Conservation (phyloP, 2,797 vertebrate species). For the Acanthurus lineatus region DNA sequence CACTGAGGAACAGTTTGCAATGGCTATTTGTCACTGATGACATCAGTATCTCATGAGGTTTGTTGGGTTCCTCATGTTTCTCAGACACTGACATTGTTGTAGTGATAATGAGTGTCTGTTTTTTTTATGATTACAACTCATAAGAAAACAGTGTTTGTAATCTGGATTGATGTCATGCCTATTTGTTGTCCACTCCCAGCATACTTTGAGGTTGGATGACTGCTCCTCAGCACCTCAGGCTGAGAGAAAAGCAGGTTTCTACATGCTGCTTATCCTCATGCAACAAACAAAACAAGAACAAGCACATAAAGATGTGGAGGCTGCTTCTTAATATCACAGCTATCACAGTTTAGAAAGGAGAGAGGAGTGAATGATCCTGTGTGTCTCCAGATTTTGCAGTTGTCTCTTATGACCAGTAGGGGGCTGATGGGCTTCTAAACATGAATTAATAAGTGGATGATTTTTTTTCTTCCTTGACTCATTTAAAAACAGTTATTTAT, state of each 20-base stretch:
- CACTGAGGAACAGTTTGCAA: not conserved
- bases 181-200: slow-evolving; percentile 7
- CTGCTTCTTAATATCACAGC: not conserved
- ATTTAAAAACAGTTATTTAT: not conserved
- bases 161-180: slow-evolving; percentile 21
- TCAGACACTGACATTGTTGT: not conserved
- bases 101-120: not conserved
- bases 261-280: slow-evolving; percentile 7
- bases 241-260: slow-evolving; percentile 13
- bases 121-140: not conserved
- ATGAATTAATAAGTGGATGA: not conserved
- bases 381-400: slow-evolving; percentile 13
- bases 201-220: slow-evolving; percentile 35
- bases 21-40: slow-evolving; percentile 1
- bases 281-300: slow-evolving; percentile 8
- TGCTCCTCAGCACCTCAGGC: slow-evolving; percentile 25
- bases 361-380: not conserved
- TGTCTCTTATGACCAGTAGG: slow-evolving; percentile 37
- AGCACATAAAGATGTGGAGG: not conserved
- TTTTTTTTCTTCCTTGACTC: not conserved
- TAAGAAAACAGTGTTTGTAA: not conserved
- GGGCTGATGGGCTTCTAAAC: slow-evolving; percentile 8
- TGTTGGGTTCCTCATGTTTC: slow-evolving; percentile 23
- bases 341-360: not conserved
- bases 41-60: slow-evolving; percentile 5